Percentiles rank a stretch among this genome's conserved stretches.
phyloP scores from a whole-genome alignment of 2,888 invertebrate species.

The Aphodius granarius region DNA sequence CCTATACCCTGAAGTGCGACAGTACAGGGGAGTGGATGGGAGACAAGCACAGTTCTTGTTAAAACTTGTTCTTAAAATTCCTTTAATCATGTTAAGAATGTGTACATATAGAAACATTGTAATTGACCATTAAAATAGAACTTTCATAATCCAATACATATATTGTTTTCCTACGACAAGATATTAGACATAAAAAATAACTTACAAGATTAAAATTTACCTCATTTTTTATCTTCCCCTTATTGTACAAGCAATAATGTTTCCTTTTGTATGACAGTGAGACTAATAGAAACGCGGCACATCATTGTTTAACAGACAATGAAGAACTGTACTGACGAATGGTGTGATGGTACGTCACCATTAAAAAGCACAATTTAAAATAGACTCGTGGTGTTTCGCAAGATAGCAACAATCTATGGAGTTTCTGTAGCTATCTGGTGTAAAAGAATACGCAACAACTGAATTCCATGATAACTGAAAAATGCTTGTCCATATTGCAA shows the following conservation, averaged over 20 bases:
- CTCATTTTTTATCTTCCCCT: too few species aligned
- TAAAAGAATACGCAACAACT: background rate
- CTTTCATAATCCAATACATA: too few species aligned
- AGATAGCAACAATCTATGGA: background rate
- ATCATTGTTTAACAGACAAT: background rate
- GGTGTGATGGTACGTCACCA: background rate
- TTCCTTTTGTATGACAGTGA: too few species aligned
- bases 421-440: too few species aligned
- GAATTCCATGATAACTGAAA: background rate
- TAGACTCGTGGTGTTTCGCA: background rate
- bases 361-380: background rate
- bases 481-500: background rate
- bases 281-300: background rate
- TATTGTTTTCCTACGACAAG: too few species aligned
- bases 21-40: conserved; percentile 47
- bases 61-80: too few species aligned
- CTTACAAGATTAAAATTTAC: too few species aligned
- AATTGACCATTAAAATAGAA: too few species aligned
- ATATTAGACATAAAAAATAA: too few species aligned
- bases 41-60: conserved; percentile 37
- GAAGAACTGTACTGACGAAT: background rate
- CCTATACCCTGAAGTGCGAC: conserved; percentile 42
- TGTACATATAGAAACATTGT: too few species aligned
- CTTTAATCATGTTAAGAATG: too few species aligned
- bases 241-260: too few species aligned